Percentiles rank a stretch among this genome's conserved stretches.
Conservation (phyloP, 1,140 invertebrate species). For the Drosophila bipectinata region DNA sequence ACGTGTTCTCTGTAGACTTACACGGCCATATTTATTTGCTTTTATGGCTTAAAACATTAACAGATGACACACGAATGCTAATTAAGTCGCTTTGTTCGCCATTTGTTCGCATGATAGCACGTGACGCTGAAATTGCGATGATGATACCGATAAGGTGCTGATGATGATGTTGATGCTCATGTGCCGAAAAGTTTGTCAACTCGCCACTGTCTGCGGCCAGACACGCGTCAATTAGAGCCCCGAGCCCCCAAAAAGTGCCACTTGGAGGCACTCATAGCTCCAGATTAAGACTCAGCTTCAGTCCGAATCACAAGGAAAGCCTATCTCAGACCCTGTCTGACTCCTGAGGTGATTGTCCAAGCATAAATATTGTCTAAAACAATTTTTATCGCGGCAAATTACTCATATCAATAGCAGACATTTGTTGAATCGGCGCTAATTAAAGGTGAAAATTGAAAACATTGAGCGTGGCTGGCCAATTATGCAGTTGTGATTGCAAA, state of each 20-base stretch:
- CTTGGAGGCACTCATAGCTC: not conserved
- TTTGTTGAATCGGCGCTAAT: constrained; percentile 56
- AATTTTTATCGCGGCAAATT: constrained; percentile 58
- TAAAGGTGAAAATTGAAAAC: constrained; percentile 77
- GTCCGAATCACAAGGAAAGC: not conserved
- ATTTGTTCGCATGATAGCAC: constrained; percentile 59
- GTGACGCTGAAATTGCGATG: constrained; percentile 34
- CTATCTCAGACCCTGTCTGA: not conserved
- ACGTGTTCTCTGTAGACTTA: not conserved
- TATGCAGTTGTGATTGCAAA: constrained; percentile 72
- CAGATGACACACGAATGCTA: constrained; percentile 68
- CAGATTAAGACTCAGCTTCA: not conserved
- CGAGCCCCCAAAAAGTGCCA: constrained; percentile 11
- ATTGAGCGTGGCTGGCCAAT: constrained; percentile 72
- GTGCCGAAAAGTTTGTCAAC: constrained; percentile 62
- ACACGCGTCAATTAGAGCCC: constrained; percentile 68
- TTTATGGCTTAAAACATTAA: constrained; percentile 27
- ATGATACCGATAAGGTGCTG: constrained; percentile 9
- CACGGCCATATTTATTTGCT: constrained; percentile 15
- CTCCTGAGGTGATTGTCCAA: constrained; percentile 36
- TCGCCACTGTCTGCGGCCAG: constrained; percentile 46
- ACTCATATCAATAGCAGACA: constrained; percentile 48
- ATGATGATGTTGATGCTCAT: constrained; percentile 15
- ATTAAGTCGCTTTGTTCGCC: constrained; percentile 73
- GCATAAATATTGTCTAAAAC: constrained; percentile 64